Evolutionary conservation across 2,888 invertebrate genomes (phyloP).

Genomic region (Epistrophe eligans): DNA sequence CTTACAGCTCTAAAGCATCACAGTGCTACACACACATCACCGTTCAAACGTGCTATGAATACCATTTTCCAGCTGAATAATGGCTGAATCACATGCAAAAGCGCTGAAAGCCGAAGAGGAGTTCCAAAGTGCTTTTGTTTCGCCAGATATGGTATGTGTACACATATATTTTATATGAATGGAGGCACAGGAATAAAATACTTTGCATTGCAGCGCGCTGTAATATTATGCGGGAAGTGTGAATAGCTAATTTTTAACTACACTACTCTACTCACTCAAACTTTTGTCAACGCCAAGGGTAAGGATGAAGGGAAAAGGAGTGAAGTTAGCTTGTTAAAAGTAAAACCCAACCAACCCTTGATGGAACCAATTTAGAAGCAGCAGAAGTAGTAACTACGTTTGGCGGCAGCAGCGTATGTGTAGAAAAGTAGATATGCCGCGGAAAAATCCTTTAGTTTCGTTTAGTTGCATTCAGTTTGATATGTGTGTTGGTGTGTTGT

Average conservation of each 20-base stretch:
- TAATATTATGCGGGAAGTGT: constrained; percentile 35
- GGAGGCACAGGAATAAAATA: constrained; percentile 13
- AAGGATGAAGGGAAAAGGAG: neutral
- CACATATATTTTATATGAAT: neutral
- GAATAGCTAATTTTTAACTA: constrained; percentile 58
- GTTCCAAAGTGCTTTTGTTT: constrained; percentile 23
- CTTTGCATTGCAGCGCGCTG: constrained; percentile 40
- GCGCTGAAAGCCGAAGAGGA: neutral
- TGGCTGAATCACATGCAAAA: constrained; percentile 41
- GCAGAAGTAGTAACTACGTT: constrained; percentile 3
- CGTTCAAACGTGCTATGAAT: constrained; percentile 48
- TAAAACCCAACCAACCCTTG: constrained; percentile 8
- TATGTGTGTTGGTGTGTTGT: neutral
- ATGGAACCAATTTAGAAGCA: neutral
- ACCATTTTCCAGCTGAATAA: constrained; percentile 50
- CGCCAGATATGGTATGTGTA: too few relatives aligned
- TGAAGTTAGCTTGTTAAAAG: neutral
- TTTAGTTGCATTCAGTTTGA: neutral
- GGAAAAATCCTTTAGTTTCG: constrained; percentile 3
- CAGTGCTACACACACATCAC: neutral
- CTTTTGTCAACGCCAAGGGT: neutral
- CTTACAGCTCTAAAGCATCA: constrained; percentile 20
- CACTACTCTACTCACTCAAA: neutral
- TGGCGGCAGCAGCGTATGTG: neutral
- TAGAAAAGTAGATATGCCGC: too few relatives aligned